Evolutionary conservation across 2,797 vertebrate species (phyloP).

Genomic region (Spatula versicolor): DNA sequence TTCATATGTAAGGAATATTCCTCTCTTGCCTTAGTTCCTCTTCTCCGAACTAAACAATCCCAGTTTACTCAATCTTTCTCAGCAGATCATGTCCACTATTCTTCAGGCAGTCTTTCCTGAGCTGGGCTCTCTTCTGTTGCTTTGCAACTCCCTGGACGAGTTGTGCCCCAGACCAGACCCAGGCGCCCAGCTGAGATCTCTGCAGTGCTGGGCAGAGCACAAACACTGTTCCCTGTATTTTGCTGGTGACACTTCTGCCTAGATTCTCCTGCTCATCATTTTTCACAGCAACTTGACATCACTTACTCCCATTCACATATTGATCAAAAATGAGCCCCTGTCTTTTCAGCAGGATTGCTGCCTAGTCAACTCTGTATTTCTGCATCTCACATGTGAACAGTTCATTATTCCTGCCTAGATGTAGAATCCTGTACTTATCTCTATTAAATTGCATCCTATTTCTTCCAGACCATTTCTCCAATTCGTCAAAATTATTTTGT

Average conservation of each 20-base stretch:
- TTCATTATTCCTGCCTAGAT: constrained; percentile 43
- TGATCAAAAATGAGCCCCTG: neutral
- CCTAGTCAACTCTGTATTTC: neutral
- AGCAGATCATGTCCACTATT: neutral
- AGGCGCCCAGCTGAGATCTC: neutral
- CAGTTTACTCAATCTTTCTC: neutral
- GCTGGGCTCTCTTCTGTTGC: neutral
- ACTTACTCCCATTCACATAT: neutral
- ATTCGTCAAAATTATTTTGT: constrained; percentile 47
- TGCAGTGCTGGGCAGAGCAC: neutral
- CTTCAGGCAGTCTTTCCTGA: neutral
- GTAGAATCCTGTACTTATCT: constrained; percentile 22
- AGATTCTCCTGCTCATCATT: neutral
- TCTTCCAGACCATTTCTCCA: constrained; percentile 60
- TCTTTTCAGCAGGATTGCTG: neutral
- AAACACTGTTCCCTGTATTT: neutral
- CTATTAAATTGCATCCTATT: constrained; percentile 50
- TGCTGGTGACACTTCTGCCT: neutral
- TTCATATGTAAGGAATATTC: neutral
- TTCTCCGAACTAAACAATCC: neutral
- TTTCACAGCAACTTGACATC: neutral
- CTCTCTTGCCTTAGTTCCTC: neutral
- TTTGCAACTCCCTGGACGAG: neutral
- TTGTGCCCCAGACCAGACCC: neutral
- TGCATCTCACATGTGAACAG: neutral